These are phyloP conservation scores for Meteorus colon DNA, from an alignment of 2,888 invertebrate species.

Conservation along the genomic window DNA sequence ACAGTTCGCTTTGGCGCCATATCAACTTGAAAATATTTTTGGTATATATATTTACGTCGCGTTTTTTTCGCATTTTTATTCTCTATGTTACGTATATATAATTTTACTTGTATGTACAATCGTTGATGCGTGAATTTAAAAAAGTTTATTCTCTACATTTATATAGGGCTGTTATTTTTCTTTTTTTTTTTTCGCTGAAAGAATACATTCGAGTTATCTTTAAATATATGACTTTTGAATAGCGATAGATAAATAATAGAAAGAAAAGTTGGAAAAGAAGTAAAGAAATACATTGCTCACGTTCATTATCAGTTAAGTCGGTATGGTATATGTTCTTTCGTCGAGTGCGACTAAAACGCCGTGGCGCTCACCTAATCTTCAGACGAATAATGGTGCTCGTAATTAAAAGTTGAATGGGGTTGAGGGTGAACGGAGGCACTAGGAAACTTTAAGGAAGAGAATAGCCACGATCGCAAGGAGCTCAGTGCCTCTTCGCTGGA, in stretches of 20 bases:
- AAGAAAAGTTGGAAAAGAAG: constrained; percentile 2
- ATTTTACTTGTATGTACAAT: background rate
- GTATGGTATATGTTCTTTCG: constrained; percentile 11
- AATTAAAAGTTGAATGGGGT: constrained; percentile 57
- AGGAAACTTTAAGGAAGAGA: constrained; percentile 33
- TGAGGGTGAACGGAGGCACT: constrained; percentile 35
- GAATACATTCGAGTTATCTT: no score
- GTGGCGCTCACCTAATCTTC: constrained; percentile 52
- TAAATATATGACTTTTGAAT: background rate
- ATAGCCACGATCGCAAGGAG: constrained; percentile 30
- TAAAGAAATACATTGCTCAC: constrained; percentile 21
- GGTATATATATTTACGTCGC: constrained; percentile 14
- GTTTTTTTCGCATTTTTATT: constrained; percentile 33
- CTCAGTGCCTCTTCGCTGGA: constrained; percentile 23
- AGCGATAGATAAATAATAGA: background rate
- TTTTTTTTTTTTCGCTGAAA: constrained; percentile 14
- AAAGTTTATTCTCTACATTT: constrained; percentile 27
- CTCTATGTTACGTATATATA: background rate
- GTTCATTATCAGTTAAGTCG: constrained; percentile 37
- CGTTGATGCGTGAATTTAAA: constrained; percentile 18
- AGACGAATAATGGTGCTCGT: constrained; percentile 55
- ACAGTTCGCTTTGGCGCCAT: background rate
- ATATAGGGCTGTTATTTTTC: background rate
- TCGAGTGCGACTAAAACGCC: constrained; percentile 22
- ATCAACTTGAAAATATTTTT: background rate